Evolutionary conservation across 2,888 invertebrate species (phyloP), one percentile per base, ranked within the genome.

Genomic region (Gymnosoma rotundatum): DNA sequence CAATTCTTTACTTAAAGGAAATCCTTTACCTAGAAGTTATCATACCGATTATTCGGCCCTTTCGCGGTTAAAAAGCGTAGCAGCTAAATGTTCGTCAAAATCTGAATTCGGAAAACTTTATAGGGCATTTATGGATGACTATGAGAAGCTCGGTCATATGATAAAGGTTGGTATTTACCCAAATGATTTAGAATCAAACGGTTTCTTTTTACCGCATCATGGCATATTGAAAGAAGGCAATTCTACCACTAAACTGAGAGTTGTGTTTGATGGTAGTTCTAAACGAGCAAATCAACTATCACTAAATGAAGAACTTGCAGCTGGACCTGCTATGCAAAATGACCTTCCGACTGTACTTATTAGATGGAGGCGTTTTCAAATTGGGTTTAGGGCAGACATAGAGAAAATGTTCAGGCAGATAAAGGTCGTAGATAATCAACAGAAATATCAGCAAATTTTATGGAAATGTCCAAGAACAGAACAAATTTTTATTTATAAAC

Each of bases 381-480:
- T 86, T 54, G 83, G 64, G 0, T 86, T 87, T 63, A 21, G 78
- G 5, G 63, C 83, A 48, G 86, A 87, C 63, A 32, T 87, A 3
- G 79, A 81, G 16, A 83, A 86, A 58, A 87, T 87, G 81, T 87
- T 86, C 45, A 50, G 85, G 0, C 82, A 86, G 54, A 85, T 85
- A n/a, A 20, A 16, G 5, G 66, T 83, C 0, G 36, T 56, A 21
- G 18, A 76, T 2, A 12, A 42, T 4, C 42, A 42, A 3, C 42
- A 42, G 42, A 69, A 66, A 9, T 79, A 82, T 32, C 86, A 83
- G 64, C 78, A 74, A 58, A 78, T 83, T 56, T 42, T 85, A 4
- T 82, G 75, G 82, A 61, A 7, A 42, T 6, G 12, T 7, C 42
- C 42, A 42, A 4, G 12, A 12, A 6, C 42, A 2, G 12, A 78